Conservation (phyloP, 2,797 vertebrate genomes). For the Heteromormyrus szaboi region DNA sequence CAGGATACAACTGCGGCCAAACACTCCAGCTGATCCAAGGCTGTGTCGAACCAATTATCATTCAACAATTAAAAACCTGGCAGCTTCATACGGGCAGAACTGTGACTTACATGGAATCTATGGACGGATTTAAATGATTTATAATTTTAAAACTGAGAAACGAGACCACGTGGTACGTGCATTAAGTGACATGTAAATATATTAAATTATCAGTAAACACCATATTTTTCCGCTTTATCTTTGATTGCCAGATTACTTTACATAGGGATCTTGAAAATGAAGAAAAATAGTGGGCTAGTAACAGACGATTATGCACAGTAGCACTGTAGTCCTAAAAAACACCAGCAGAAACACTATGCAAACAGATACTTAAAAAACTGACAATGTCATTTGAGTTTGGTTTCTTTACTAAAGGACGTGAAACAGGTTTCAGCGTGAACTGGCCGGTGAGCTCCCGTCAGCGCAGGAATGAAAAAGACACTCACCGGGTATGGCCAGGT, state of each 20-base stretch:
- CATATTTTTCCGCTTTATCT: background rate
- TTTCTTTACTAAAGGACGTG: background rate
- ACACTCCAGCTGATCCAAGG: background rate
- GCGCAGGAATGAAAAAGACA: slow-evolving; percentile 16
- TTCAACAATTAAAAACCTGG: background rate
- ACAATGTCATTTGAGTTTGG: background rate
- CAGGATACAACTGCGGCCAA: background rate
- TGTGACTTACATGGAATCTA: background rate
- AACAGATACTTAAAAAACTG: background rate
- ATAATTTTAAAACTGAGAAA: background rate
- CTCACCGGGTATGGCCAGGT: slow-evolving; percentile 91
- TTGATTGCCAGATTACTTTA: background rate
- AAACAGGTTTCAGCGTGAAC: background rate
- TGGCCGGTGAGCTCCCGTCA: background rate
- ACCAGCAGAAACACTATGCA: background rate
- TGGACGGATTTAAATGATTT: background rate
- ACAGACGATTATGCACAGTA: background rate
- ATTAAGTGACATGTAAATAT: background rate
- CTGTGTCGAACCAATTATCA: background rate
- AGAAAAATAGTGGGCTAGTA: background rate
- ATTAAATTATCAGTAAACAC: background rate
- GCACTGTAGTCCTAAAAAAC: background rate
- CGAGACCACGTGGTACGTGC: background rate
- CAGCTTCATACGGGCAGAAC: background rate
- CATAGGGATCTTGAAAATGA: background rate